phyloP scores from a whole-genome alignment of 2,113 vertebrate genomes.

The Orientallactaga bullata region DNA sequence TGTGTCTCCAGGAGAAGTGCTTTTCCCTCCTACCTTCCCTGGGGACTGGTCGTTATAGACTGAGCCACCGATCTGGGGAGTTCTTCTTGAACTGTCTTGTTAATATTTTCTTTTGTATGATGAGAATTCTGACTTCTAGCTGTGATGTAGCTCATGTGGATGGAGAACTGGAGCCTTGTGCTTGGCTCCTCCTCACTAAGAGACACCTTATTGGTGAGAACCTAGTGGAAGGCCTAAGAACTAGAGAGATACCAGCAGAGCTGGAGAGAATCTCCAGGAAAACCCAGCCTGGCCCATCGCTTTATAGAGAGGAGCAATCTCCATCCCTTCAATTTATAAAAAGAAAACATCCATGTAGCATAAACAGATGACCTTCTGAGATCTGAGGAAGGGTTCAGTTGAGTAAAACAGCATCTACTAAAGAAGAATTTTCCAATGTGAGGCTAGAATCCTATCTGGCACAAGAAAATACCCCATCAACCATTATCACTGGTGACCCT shows the following conservation, averaged over 20 bases:
- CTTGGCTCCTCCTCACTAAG: neutral
- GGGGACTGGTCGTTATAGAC: neutral
- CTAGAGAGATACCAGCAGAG: neutral
- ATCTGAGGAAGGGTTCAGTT: neutral
- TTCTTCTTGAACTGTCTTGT: neutral
- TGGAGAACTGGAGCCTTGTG: neutral
- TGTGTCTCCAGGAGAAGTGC: neutral
- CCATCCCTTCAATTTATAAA: neutral
- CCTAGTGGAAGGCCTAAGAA: neutral
- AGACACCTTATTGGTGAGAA: neutral
- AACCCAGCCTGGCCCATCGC: neutral
- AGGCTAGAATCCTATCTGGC: slow-evolving; percentile 1
- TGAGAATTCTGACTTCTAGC: neutral
- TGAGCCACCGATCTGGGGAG: neutral
- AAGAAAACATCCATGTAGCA: neutral
- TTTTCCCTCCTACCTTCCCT: neutral
- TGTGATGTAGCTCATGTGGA: neutral
- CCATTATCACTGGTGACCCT: neutral
- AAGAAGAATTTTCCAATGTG: slow-evolving; percentile 35
- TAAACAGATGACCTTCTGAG: neutral
- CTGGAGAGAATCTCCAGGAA: neutral
- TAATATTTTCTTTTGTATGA: slow-evolving; percentile 33
- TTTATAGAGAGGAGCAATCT: neutral
- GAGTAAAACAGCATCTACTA: neutral
- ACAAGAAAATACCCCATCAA: neutral